Percentiles rank a stretch among this genome's conserved stretches.
phyloP scores from a whole-genome alignment of 35 echinoderm and acorn worm genomes.

The Apostichopus japonicus region DNA sequence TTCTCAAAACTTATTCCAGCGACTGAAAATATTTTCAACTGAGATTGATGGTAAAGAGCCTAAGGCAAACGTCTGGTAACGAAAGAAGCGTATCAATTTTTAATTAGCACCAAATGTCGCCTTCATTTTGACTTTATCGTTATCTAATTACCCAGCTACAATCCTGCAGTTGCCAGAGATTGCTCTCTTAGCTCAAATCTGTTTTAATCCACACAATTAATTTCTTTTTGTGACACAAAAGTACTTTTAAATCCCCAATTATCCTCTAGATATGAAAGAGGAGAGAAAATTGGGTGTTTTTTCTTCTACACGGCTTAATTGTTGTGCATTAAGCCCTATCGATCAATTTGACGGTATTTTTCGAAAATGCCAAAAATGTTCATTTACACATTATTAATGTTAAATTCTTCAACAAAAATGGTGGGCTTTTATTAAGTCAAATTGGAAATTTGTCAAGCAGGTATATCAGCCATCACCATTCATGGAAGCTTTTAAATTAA shows the following conservation, averaged over 20 bases:
- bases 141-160: background rate
- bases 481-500: no score
- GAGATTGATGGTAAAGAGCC: background rate
- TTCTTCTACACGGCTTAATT: no score
- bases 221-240: background rate
- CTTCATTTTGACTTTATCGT: conserved; percentile 13
- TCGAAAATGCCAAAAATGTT: no score
- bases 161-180: background rate
- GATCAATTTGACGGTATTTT: no score
- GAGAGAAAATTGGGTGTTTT: no score
- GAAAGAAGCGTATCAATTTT: conserved; percentile 39
- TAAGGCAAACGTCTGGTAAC: conserved; percentile 28
- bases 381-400: no score
- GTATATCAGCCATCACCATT: no score
- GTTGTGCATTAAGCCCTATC: no score
- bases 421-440: no score
- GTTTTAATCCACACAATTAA: conserved; percentile 12
- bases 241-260: background rate
- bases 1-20: no score
- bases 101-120: conserved; percentile 46
- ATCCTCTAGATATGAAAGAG: background rate
- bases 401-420: no score
- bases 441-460: no score
- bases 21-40: background rate
- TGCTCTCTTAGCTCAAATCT: background rate